phyloP scores from a whole-genome alignment of 2,113 vertebrate species.

The Ovis canadensis region DNA sequence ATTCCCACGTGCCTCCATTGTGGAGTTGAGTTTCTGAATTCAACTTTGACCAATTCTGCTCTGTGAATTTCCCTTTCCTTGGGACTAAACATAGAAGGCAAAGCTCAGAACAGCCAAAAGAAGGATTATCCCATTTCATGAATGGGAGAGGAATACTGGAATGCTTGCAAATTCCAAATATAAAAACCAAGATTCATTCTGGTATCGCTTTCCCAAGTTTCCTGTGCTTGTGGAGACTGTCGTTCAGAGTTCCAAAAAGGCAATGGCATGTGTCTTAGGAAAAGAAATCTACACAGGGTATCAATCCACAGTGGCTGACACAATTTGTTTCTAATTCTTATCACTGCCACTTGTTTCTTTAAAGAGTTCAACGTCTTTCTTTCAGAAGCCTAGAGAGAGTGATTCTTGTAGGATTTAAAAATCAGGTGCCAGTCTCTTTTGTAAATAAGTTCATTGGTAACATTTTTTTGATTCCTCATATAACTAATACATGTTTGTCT shows the following conservation, averaged over 20 bases:
- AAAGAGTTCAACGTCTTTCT: neutral
- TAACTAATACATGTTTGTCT: neutral
- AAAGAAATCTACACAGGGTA: neutral
- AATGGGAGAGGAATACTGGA: neutral
- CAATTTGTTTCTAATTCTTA: neutral
- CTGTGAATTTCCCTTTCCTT: neutral
- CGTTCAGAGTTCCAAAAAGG: neutral
- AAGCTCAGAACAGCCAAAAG: neutral
- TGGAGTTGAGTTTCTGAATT: no score
- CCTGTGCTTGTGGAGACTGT: neutral
- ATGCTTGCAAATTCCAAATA: neutral
- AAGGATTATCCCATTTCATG: neutral
- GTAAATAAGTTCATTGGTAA: neutral
- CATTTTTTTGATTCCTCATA: neutral
- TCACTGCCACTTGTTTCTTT: neutral
- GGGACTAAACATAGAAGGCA: neutral
- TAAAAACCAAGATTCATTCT: neutral
- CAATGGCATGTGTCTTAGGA: neutral
- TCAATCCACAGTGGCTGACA: neutral
- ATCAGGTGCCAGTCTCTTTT: neutral
- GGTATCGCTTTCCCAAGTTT: neutral
- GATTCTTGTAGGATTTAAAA: neutral
- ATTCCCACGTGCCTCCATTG: fast-evolving
- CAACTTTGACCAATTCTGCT: neutral
- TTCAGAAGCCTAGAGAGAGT: neutral